A percentile compares a stretch with the other conserved stretches of the same genome.
These are phyloP conservation scores for Polypedilum vanderplanki DNA, from an alignment of 1,140 invertebrate genomes.

Conservation along the genomic window DNA sequence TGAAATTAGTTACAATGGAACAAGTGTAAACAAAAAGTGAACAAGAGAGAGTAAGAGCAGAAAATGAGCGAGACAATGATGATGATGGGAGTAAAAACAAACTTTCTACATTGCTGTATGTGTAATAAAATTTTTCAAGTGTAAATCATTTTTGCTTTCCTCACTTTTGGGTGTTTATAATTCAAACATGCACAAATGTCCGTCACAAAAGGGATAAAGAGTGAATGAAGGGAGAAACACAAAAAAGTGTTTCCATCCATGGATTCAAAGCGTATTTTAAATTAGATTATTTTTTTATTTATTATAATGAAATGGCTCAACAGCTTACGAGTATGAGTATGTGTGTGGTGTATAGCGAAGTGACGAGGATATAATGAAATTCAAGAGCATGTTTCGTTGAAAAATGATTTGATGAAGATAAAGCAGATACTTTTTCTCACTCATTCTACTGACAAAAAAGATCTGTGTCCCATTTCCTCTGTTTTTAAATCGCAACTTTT, in stretches of 20 bases:
- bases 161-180: no score
- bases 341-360: conserved; percentile 8
- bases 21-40: no score
- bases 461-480: neutral
- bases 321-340: neutral
- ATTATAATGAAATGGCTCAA: conserved; percentile 27
- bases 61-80: no score
- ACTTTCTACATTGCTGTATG: no score
- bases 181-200: no score
- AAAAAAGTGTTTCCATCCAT: neutral
- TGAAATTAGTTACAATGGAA: no score
- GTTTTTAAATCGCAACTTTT: neutral
- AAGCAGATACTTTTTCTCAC: conserved; percentile 24
- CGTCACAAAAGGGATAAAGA: no score
- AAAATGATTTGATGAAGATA: conserved; percentile 29
- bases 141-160: no score
- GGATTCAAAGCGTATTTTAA: conserved; percentile 12
- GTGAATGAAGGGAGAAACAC: no score
- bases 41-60: no score
- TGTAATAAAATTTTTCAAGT: no score
- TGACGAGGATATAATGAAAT: conserved; percentile 20
- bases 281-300: conserved; percentile 29
- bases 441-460: neutral
- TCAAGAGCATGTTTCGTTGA: conserved; percentile 27
- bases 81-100: no score